Conservation (phyloP, 1,140 invertebrate genomes). For the Drosophila sechellia region DNA sequence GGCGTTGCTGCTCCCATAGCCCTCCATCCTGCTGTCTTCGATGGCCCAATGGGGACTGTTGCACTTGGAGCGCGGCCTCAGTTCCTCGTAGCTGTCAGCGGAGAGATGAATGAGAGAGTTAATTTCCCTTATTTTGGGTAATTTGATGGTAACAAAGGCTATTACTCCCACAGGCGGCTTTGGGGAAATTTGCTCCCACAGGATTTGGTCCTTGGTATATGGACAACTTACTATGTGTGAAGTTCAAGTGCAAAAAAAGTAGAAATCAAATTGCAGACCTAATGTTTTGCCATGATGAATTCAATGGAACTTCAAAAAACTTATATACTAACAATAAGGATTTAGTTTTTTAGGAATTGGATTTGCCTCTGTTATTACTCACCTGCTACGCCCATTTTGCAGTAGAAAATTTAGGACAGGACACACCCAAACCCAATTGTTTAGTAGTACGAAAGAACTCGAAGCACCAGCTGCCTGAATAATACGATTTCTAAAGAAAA, state of each 20-base stretch:
- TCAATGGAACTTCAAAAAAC: not conserved
- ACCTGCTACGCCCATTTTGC: constrained; percentile 63
- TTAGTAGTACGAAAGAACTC: not conserved
- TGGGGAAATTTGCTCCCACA: constrained; percentile 61
- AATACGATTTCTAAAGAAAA: not conserved
- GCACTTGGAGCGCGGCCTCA: constrained; percentile 62
- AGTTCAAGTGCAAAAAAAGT: constrained; percentile 75
- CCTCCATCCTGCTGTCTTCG: constrained; percentile 51
- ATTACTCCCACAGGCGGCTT: constrained; percentile 42
- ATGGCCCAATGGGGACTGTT: constrained; percentile 56
- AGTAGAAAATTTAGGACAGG: constrained; percentile 16
- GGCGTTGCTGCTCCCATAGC: constrained; percentile 41
- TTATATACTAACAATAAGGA: not conserved
- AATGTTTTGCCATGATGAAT: not conserved
- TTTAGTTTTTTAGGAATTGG: not conserved
- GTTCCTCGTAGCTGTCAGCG: constrained; percentile 71
- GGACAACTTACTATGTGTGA: constrained; percentile 57
- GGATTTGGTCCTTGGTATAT: constrained; percentile 57
- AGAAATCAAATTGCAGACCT: constrained; percentile 12
- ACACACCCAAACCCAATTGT: constrained; percentile 35
- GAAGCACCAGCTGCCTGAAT: no score
- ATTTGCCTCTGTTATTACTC: constrained; percentile 38
- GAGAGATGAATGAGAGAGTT: constrained; percentile 1
- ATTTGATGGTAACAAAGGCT: constrained; percentile 42
- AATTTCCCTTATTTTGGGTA: constrained; percentile 77